Percentiles rank a stretch among this genome's conserved stretches.
These are phyloP conservation scores for Oreotrochilus melanogaster DNA, from an alignment of 2,113 vertebrate species.

Conservation along the genomic window DNA sequence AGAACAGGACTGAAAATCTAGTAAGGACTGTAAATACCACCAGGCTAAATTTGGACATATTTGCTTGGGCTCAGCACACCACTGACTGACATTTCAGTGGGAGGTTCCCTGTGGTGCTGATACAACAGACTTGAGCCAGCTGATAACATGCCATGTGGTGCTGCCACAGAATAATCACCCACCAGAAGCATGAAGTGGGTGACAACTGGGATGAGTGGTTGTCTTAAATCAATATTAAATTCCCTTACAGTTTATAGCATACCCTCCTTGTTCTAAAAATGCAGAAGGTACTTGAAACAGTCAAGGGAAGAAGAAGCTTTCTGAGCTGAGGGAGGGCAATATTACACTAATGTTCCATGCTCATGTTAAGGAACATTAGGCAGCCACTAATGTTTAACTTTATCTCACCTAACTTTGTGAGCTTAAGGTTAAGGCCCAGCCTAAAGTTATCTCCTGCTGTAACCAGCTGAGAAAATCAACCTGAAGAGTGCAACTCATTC, in stretches of 20 bases:
- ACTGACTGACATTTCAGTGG: neutral
- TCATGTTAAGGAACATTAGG: neutral
- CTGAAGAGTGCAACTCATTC: neutral
- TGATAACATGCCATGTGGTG: neutral
- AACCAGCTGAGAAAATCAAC: neutral
- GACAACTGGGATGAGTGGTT: neutral
- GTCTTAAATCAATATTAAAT: neutral
- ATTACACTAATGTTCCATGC: neutral
- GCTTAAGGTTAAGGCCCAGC: neutral
- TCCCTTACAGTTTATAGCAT: neutral
- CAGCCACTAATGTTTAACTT: neutral
- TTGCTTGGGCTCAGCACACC: neutral
- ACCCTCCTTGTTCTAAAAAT: neutral
- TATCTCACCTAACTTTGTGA: neutral
- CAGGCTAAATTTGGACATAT: neutral
- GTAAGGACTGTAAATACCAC: neutral
- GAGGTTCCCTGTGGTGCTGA: neutral
- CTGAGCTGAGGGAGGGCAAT: neutral
- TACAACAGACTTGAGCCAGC: neutral
- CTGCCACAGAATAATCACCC: neutral
- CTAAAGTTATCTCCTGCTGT: neutral
- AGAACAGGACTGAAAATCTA: neutral
- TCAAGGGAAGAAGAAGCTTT: neutral
- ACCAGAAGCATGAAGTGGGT: neutral
- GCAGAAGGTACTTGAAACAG: neutral